phyloP scores from a whole-genome alignment of 2,888 invertebrate species.

The Hypolimnas misippus region DNA sequence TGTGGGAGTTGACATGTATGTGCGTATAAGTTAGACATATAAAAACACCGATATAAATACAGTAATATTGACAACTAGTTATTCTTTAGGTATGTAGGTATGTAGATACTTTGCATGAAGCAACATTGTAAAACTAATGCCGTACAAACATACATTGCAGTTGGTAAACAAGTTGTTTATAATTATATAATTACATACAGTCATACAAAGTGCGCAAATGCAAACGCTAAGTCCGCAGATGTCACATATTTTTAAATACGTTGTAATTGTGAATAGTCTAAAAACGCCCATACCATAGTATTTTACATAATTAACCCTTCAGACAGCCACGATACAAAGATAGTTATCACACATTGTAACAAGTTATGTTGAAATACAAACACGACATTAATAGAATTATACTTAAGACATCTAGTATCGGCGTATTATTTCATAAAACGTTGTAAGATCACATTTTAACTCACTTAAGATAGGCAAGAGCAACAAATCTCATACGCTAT shows the following conservation, averaged over 20 bases:
- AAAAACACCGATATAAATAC: conserved; percentile 20
- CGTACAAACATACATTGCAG: conserved; percentile 12
- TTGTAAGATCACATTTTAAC: conserved; percentile 13
- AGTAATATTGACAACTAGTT: conserved; percentile 15
- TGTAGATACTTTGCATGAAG: conserved; percentile 13
- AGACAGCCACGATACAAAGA: background rate
- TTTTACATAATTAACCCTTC: conserved; percentile 1
- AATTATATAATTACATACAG: conserved; percentile 10
- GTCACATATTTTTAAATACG: conserved; percentile 3
- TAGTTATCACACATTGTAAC: background rate
- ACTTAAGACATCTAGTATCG: no score
- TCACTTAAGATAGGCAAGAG: conserved; percentile 16
- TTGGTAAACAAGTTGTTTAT: conserved; percentile 20
- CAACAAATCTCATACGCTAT: conserved; percentile 12
- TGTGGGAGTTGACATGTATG: conserved; percentile 13
- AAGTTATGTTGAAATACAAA: background rate
- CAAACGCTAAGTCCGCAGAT: background rate
- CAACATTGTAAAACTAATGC: conserved; percentile 27
- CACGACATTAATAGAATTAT: background rate
- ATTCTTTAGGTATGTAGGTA: background rate
- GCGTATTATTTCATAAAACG: background rate
- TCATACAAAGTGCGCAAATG: conserved; percentile 14
- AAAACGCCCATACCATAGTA: background rate
- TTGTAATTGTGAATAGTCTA: background rate
- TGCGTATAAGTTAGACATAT: conserved; percentile 20